Percentiles rank a stretch among this genome's conserved stretches.
Conservation (phyloP, 2,888 invertebrate species). For the Orgyia antiqua region DNA sequence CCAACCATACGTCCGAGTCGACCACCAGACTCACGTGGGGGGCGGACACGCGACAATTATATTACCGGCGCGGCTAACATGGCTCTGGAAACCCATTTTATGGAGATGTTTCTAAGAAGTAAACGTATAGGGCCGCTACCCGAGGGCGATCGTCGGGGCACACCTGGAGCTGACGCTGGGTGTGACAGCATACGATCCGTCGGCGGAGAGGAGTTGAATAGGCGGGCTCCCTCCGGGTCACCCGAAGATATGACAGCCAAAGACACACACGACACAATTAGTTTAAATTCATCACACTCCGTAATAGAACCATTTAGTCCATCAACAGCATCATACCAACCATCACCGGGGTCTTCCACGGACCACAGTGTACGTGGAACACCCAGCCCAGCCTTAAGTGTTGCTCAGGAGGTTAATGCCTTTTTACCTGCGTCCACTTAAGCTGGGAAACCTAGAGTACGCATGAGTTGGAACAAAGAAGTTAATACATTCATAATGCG, state of each 20-base stretch:
- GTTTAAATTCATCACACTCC: too few relatives aligned
- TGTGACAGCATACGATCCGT: too few relatives aligned
- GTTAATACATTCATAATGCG: too few relatives aligned
- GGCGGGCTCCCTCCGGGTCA: constrained; percentile 1
- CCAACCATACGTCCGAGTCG: constrained; percentile 2
- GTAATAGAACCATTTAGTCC: too few relatives aligned
- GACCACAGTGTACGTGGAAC: neutral
- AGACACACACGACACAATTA: neutral
- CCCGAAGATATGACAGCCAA: constrained; percentile 3
- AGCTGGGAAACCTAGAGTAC: constrained; percentile 11
- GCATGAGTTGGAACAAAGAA: too few relatives aligned
- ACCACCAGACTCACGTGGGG: constrained; percentile 3
- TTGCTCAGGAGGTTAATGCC: constrained; percentile 13
- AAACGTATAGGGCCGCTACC: constrained; percentile 4
- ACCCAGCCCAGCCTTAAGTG: constrained; percentile 3
- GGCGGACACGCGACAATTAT: neutral
- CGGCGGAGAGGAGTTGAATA: constrained; percentile 1
- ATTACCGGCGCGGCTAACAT: neutral
- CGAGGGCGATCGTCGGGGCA: constrained; percentile 6
- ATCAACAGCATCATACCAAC: neutral
- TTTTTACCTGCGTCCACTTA: constrained; percentile 16
- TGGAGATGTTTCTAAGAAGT: neutral
- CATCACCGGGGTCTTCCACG: neutral
- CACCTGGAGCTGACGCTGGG: constrained; percentile 2
- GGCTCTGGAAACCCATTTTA: constrained; percentile 2